Evolutionary conservation across 92 coral and sea anemone genomes (phyloP).

Genomic region (Actinostola sp.): DNA sequence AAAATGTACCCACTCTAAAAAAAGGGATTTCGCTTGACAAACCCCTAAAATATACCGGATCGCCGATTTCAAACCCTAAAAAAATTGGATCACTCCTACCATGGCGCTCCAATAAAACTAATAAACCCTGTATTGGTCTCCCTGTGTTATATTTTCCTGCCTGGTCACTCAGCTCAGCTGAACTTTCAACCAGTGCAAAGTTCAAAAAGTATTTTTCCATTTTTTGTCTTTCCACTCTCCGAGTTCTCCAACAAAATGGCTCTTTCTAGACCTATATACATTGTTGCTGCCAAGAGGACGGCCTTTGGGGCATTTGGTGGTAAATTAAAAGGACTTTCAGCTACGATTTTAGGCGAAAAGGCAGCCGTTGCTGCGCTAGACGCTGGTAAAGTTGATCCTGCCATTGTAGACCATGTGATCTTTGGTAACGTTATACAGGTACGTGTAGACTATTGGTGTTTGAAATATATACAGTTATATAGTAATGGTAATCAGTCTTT

Average conservation of each 20-base stretch:
- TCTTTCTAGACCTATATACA: conserved; percentile 85
- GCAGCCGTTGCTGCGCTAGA: conserved; percentile 85
- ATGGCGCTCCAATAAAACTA: too few species aligned
- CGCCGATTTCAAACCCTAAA: too few species aligned
- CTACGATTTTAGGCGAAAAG: conserved; percentile 89
- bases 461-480: too few species aligned
- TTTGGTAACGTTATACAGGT: conserved; percentile 99
- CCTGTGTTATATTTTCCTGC: too few species aligned
- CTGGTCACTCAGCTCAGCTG: too few species aligned
- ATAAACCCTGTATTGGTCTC: too few species aligned
- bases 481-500: too few species aligned
- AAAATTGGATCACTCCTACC: too few species aligned
- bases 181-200: background rate
- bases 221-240: background rate
- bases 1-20: too few species aligned
- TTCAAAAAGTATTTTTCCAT: background rate
- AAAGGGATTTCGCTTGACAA: too few species aligned
- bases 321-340: conserved; percentile 72
- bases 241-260: conserved; percentile 45
- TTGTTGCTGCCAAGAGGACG: conserved; percentile 97
- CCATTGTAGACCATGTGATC: conserved; percentile 85
- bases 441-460: background rate
- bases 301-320: conserved; percentile 99
- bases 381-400: conserved; percentile 88
- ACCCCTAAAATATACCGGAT: too few species aligned